Evolutionary conservation across 2,113 vertebrate species (phyloP), one percentile per base, ranked within the genome.

Genomic region (Henicopernis longicauda): DNA sequence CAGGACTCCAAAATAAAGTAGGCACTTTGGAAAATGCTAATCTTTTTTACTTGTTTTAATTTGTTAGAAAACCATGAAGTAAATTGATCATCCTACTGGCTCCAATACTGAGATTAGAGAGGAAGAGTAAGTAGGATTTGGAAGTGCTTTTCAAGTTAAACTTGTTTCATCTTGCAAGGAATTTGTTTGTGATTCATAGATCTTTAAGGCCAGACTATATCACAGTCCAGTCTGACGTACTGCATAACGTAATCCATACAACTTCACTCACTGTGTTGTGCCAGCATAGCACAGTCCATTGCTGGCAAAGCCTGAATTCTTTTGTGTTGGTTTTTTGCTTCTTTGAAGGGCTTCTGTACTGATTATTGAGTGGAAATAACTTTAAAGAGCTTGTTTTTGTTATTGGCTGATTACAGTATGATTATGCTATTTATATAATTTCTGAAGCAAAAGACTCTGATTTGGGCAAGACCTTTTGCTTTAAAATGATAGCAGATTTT

Each of bases 271-370:
- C 32, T 66, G 42, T 50, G 9, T 16, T 80, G 69, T 38, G 76
- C n/a, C n/a, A 74, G 42, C 7, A 18, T 2, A 86, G 59, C n/a
- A 44, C 45, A 86, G 38, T 44, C 34, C 0, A 0, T 61, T 85
- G 54, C 55, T 61, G 69, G 16, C 45, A 55, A 82, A 89, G 16
- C 40, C 44, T 72, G 32, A 36, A 67, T 49, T 54, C 59, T 61
- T 70, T 59, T n/a, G 13, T 66, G 32, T 29, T 73, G 10, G 0
- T 4, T 71, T 76, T 83, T 55, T 58, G 5, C 18, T 59, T 55
- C 45, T 66, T 84, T 19, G 8, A 63, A 65, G n/a, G 32, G 32
- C 32, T 80, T 90, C 42, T 15, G 11, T 11, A 31, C 27, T 32
- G 44, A 36, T 91, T 86, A 52, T 11, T 49, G 9, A 83, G 26